Base-by-base conservation (phyloP, 2,113 vertebrate genomes). In the Pyrgilauda ruficollis region DNA sequence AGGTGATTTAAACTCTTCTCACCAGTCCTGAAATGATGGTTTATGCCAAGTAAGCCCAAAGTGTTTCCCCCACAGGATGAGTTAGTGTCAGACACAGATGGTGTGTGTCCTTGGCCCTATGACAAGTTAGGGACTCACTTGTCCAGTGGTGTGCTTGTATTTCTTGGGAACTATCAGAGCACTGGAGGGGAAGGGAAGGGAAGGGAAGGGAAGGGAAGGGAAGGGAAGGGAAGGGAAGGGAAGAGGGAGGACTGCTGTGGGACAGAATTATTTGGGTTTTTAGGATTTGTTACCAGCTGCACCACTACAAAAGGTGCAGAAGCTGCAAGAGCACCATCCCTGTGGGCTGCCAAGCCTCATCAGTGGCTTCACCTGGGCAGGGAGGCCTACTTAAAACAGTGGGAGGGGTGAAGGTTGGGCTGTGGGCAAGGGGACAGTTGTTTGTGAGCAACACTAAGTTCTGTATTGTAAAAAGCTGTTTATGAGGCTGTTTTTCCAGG, bases 41-140 rank as follows among this genome's bases (percentile, higher is more conserved):
- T 47, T 37, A 21, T 30, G 35, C 41, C 63, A 35, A 44, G 8
- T 3, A 64, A 76, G 39, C 20, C 56, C 22, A 27, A 72, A 33
- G 26, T 20, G 19, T 43, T 91, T 72, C 44, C 73, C 44, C 64
- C 31, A 44, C 22, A 5, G 6, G 6, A 17, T 6, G 47, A 23
- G 24, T 0, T 46, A 13, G 22, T 50, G 46, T 18, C 61, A 62
- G 66, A 13, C 16, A 3, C 18, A 18, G 41, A 21, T 31, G 46
- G 14, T 7, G 19, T 4, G 6, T 49, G 37, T 35, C 67, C 20
- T 53, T 53, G 55, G 31, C 11, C 63, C 74, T 13, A 0, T 6
- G 55, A 26, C 23, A 76, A 64, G 20, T 15, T 22, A 41, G 0
- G 0, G 49, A 39, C 18, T 30, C 19, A 0, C 5, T 50, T 4